Base-by-base conservation (phyloP, 2,888 invertebrate species). In the Psococerastis gibbosa region DNA sequence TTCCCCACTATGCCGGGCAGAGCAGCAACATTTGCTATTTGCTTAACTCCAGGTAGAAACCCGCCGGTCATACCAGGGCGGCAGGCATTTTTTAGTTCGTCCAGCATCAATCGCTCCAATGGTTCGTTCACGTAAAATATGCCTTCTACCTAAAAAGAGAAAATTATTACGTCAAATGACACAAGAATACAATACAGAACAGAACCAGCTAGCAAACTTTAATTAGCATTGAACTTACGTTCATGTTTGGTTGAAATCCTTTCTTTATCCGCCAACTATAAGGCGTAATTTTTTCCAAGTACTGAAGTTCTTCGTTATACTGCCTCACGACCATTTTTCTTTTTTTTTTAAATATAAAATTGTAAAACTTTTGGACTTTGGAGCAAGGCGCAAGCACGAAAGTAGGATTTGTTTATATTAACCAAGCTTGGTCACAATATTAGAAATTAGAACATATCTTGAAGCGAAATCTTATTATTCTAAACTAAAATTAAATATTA, bases 211-310 rank as follows among this genome's bases (percentile, higher is more conserved):
- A n/a, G n/a, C n/a, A n/a, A n/a, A n/a, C n/a, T n/a, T n/a, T n/a
- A n/a, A n/a, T n/a, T n/a, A n/a, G n/a, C n/a, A n/a, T n/a, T n/a
- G n/a, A 32, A 52, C 57, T 53, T 57, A 77, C 78, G 55, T 91
- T 94, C 98, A 98, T 98, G 56, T 97, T 95, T 1, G 95, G 94
- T 57, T 98, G 97, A 62, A 98, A 98, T 3, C 95, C 97, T 60
- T 88, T 97, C 57, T 95, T 95, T 49, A 99, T 98, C 56, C 71
- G 75, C 91, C 95, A 98, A 53, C 76, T 76, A 57, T 78, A 68
- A 11, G 81, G 73, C 54, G 72, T 78, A 3, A 94, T 70, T 62
- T 84, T 89, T 59, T 98, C 94, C 52, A 98, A 65, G 59, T 80
- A 99, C 56, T 85, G 75, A 18, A 92, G 65, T 60, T 98, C 98